These are phyloP conservation scores for Palaemon carinicauda DNA, from an alignment of 1,140 invertebrate genomes.

Conservation along the genomic window DNA sequence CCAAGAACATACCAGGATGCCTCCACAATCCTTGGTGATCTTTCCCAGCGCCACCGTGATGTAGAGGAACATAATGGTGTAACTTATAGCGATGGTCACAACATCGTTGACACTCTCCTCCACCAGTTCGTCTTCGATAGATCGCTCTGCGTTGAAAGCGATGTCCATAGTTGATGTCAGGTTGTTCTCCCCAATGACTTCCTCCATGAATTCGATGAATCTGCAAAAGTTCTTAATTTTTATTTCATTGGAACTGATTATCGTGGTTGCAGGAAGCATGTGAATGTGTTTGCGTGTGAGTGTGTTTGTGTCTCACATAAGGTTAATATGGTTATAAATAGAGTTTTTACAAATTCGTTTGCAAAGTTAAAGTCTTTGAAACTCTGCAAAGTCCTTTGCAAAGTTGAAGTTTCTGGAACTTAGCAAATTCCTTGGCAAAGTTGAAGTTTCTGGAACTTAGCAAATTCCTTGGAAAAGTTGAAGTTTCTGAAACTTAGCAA, in stretches of 20 bases:
- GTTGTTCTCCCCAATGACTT: slow-evolving; percentile 66
- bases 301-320: neutral
- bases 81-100: slow-evolving; percentile 90
- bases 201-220: slow-evolving; percentile 87
- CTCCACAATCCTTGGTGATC: slow-evolving; percentile 11
- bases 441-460: too few relatives aligned
- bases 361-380: too few relatives aligned
- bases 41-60: slow-evolving; percentile 76
- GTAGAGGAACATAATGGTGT: slow-evolving; percentile 97
- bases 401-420: too few relatives aligned
- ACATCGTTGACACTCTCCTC: slow-evolving; percentile 90
- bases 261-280: neutral
- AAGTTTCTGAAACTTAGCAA: too few relatives aligned
- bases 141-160: slow-evolving; percentile 89
- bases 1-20: slow-evolving; percentile 34
- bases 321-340: too few relatives aligned
- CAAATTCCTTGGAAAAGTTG: too few relatives aligned
- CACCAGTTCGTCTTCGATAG: slow-evolving; percentile 94
- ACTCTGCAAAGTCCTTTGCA: too few relatives aligned
- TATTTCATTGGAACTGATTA: neutral
- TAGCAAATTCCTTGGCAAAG: too few relatives aligned
- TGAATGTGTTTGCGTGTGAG: too few relatives aligned
- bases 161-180: slow-evolving; percentile 76
- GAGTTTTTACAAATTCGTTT: too few relatives aligned
- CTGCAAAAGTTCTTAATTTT: slow-evolving; percentile 63